Conservation (phyloP, 2,888 invertebrate genomes). For the Nezara viridula region DNA sequence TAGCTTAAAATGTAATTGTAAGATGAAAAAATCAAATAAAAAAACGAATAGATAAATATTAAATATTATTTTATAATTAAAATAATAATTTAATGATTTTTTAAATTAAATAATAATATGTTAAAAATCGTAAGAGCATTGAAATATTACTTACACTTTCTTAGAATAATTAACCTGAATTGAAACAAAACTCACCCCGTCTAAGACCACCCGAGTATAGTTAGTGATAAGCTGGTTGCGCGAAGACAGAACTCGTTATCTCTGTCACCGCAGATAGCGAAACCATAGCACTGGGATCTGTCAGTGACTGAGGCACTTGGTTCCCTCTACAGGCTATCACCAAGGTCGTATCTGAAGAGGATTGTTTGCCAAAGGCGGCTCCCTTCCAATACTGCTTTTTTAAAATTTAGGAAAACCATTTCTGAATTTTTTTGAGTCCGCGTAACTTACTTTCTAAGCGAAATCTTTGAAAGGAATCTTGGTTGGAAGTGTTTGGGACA, state of each 20-base stretch:
- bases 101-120: no score
- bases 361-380: slow-evolving; percentile 3
- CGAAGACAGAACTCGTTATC: background rate
- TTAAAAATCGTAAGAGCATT: no score
- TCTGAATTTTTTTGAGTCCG: background rate
- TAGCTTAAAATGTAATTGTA: no score
- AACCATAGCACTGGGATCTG: background rate
- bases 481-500: no score
- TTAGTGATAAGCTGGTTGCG: background rate
- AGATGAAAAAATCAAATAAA: no score
- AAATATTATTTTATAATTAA: no score
- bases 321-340: background rate
- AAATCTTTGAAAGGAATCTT: no score
- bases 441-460: background rate
- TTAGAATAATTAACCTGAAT: background rate
- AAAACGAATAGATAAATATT: no score
- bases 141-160: no score
- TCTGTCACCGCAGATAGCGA: background rate
- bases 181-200: background rate
- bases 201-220: background rate
- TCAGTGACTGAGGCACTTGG: background rate
- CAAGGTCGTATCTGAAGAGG: background rate
- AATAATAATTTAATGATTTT: no score
- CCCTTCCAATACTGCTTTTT: background rate
- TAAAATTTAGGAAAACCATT: background rate